phyloP scores from a whole-genome alignment of 2,797 vertebrate species.

The Myotis findleyi region DNA sequence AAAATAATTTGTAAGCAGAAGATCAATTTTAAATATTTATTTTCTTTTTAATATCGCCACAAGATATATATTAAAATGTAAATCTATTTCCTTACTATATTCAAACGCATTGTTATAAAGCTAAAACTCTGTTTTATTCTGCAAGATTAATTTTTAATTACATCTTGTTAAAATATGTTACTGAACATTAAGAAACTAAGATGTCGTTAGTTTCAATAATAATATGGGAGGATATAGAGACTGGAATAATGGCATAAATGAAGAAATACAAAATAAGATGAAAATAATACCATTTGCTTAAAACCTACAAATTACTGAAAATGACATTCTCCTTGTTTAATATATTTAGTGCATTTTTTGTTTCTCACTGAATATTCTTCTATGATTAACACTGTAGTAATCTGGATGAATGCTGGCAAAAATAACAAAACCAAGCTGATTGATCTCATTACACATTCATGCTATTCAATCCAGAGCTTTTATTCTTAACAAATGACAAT shows the following conservation, averaged over 20 bases:
- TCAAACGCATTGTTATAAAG: neutral
- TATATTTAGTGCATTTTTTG: neutral
- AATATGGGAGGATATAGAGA: neutral
- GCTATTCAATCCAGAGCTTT: neutral
- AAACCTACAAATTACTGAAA: conserved; percentile 43
- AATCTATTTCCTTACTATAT: neutral
- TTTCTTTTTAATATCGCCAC: neutral
- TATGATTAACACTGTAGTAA: neutral
- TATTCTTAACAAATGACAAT: conserved; percentile 21
- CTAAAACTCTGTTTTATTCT: conserved; percentile 18
- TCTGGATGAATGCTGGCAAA: neutral
- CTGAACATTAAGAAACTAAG: conserved; percentile 37
- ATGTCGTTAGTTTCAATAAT: conserved; percentile 2
- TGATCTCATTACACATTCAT: neutral
- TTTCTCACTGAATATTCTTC: conserved; percentile 17
- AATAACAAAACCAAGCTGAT: neutral
- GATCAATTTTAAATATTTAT: neutral
- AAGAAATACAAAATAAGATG: neutral
- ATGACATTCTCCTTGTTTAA: neutral
- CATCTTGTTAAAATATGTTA: conserved; percentile 14
- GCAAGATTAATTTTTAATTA: conserved; percentile 60
- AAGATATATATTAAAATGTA: neutral
- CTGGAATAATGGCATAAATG: conserved; percentile 34
- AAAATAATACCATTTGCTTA: conserved; percentile 35
- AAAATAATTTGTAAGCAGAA: neutral